Conservation (phyloP, 2,888 invertebrate genomes). For the Leucophenga maculata region DNA sequence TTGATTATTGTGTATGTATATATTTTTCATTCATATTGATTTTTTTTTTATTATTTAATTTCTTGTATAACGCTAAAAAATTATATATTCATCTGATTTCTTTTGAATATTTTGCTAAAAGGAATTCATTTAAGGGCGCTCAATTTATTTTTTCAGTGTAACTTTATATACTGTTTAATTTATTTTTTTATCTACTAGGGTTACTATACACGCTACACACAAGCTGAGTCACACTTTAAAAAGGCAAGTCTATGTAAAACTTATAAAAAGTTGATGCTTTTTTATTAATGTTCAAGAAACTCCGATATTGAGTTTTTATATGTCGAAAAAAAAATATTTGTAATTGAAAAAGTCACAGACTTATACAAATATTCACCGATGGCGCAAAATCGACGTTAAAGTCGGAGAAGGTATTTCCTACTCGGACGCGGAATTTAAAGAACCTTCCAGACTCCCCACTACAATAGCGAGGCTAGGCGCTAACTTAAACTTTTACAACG, state of each 20-base stretch:
- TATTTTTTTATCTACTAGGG: background rate
- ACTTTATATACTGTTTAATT: conserved; percentile 27
- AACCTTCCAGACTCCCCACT: too few species aligned
- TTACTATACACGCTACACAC: background rate
- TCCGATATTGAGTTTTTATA: too few species aligned
- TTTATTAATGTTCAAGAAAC: too few species aligned
- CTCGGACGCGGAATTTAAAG: too few species aligned
- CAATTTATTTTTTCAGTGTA: conserved; percentile 48
- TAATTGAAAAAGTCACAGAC: too few species aligned
- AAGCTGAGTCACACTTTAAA: background rate
- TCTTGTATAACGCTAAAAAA: conserved; percentile 63
- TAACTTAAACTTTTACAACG: too few species aligned
- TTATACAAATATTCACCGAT: too few species aligned
- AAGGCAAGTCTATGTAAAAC: background rate
- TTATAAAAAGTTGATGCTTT: too few species aligned
- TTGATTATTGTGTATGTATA: conserved; percentile 46
- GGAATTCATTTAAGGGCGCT: conserved; percentile 68
- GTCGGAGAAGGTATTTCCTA: too few species aligned
- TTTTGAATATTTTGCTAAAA: conserved; percentile 71
- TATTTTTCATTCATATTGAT: conserved; percentile 31
- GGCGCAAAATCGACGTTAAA: too few species aligned
- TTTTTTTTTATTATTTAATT: conserved; percentile 49
- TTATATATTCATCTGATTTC: conserved; percentile 55
- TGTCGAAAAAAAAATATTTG: too few species aligned
- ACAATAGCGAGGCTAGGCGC: too few species aligned